Evolutionary conservation across 2,888 invertebrate species (phyloP).

Genomic region (Apamea epomidion): DNA sequence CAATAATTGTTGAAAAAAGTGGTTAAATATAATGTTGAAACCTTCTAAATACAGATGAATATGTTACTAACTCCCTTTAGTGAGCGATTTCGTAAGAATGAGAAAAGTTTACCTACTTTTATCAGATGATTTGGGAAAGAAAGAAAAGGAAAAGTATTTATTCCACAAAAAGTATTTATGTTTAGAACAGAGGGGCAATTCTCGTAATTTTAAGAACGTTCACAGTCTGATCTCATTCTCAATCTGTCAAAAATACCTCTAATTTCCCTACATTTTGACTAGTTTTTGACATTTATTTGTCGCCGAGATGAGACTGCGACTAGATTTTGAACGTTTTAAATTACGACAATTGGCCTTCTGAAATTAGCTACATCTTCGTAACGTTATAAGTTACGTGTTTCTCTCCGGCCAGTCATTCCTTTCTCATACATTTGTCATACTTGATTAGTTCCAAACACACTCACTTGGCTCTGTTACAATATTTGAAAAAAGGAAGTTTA

Average conservation of each 20-base stretch:
- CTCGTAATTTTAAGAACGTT: no score
- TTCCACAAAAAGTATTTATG: no score
- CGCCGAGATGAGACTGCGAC: no score
- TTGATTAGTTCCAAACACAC: constrained; percentile 3
- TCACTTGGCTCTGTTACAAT: not conserved
- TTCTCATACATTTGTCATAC: not conserved
- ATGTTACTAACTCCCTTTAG: not conserved
- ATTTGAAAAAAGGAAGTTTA: not conserved
- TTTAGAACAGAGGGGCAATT: not conserved
- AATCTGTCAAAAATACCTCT: no score
- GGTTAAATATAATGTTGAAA: not conserved
- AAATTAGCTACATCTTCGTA: not conserved
- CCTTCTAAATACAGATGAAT: not conserved
- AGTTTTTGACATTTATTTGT: no score
- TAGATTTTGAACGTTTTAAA: no score
- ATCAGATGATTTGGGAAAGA: not conserved
- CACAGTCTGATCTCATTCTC: no score
- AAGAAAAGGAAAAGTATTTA: no score
- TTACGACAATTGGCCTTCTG: no score
- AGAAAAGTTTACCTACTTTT: not conserved
- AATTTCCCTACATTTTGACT: no score
- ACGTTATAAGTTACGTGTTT: not conserved
- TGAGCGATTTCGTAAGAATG: not conserved
- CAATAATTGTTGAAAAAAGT: not conserved
- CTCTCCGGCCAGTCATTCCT: not conserved